Percentiles rank a stretch among this genome's conserved stretches.
Evolutionary conservation across 2,888 invertebrate genomes (phyloP).

Genomic region (Scaptomyza polygonia): DNA sequence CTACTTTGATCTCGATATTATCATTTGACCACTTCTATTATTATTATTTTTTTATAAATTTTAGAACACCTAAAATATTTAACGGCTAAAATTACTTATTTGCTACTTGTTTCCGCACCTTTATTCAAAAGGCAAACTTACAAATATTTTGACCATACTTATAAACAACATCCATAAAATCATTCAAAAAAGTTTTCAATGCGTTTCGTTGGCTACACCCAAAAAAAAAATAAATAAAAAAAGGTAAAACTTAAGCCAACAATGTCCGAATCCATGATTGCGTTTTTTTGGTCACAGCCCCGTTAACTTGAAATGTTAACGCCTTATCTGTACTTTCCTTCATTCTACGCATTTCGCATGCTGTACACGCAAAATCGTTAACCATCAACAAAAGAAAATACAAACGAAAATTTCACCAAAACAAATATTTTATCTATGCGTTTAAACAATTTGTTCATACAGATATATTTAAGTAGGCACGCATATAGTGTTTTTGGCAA

Average conservation of each 20-base stretch:
- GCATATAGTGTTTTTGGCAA: conserved; percentile 60
- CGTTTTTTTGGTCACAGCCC: conserved; percentile 47
- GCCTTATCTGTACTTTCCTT: conserved; percentile 57
- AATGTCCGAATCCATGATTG: conserved; percentile 28
- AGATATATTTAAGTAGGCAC: conserved; percentile 7
- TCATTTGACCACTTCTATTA: too few species aligned
- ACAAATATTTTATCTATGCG: conserved; percentile 45
- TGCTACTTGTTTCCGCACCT: conserved; percentile 27
- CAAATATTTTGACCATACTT: conserved; percentile 6
- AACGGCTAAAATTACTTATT: not conserved
- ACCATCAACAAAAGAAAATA: conserved; percentile 16
- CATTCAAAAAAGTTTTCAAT: conserved; percentile 27
- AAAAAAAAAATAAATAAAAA: conserved; percentile 15
- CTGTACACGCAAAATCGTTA: conserved; percentile 62
- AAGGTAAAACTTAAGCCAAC: conserved; percentile 13
- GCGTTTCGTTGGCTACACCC: conserved; percentile 36
- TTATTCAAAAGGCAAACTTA: conserved; percentile 7
- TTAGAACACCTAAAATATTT: not conserved
- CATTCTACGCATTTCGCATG: conserved; percentile 74
- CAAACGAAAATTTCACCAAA: conserved; percentile 61
- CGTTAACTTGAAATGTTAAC: conserved; percentile 65
- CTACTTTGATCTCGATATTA: too few species aligned
- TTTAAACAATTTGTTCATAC: conserved; percentile 14
- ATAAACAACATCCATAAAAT: conserved; percentile 30
- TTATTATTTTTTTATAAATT: too few species aligned